Percentiles rank a stretch among this genome's conserved stretches.
These are phyloP conservation scores for Sinocyclocheilus maitianheensis DNA, from an alignment of 2,113 vertebrate genomes.

Conservation along the genomic window DNA sequence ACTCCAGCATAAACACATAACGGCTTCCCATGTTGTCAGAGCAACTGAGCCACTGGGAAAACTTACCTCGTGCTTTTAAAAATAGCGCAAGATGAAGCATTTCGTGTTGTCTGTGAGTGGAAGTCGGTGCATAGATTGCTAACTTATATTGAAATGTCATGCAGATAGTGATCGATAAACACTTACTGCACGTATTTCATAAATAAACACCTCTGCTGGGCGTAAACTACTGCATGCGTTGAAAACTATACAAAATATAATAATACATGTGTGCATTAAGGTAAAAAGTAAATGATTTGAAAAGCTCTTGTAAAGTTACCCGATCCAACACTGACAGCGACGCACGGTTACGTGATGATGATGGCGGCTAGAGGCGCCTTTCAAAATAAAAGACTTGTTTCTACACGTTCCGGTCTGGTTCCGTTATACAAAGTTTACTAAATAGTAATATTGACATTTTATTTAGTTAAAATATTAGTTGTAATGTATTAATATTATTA, in stretches of 20 bases:
- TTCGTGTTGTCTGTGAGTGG: background rate
- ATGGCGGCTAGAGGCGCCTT: background rate
- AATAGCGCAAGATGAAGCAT: background rate
- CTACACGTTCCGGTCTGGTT: background rate
- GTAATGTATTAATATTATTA: too few species aligned
- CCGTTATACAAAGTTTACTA: background rate
- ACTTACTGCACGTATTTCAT: background rate
- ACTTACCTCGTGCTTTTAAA: background rate
- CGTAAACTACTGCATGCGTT: too few species aligned
- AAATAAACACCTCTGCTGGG: conserved; percentile 4
- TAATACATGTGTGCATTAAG: background rate
- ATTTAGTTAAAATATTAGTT: background rate
- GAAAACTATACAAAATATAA: background rate
- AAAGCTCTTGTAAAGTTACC: background rate
- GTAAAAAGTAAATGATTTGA: background rate
- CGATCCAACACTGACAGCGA: background rate
- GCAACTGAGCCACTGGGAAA: conserved; percentile 11
- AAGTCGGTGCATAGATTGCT: background rate
- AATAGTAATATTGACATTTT: background rate
- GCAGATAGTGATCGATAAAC: background rate
- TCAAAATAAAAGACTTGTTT: conserved; percentile 28
- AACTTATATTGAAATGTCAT: background rate
- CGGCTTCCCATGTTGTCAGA: conserved; percentile 27
- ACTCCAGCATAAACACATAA: background rate
- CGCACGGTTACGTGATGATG: conserved; percentile 4